Evolutionary conservation across 2,797 vertebrate species (phyloP), one percentile per base, ranked within the genome.

Genomic region (Trachurus trachurus): DNA sequence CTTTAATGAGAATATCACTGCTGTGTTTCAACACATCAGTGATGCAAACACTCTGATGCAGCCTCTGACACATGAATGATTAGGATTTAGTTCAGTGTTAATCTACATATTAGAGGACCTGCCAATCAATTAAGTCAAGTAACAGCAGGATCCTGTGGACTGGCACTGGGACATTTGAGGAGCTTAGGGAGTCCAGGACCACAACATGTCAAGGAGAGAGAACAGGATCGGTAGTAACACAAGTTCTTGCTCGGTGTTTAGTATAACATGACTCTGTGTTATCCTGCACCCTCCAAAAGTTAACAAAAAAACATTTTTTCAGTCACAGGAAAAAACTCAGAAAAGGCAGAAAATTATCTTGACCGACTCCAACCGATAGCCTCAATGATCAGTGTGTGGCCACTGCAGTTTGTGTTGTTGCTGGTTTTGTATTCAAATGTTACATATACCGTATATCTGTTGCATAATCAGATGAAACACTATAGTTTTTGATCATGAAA

Each of bases 1-100:
- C 21, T 26, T 10, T 22, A 67, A 57, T 31, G 12, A 16, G n/a
- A 56, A 63, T 52, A 15, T 61, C 13, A 26, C 15, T 44, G 53
- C 68, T 68, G 49, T 44, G 53, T 71, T 71, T 49, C 22, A 17
- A 58, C 56, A 61, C 56, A 42, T n/a, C 5, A 26, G 34, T 31
- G 11, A 71, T n/a, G 31, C 17, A 44, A 66, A 59, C 52, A 26
- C 7, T 39, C 22, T 71, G 42, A 9, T 54, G 52, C 40, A 64
- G 44, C 26, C 53, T 60, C 49, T 42, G 56, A 73, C 61, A 66
- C 26, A 65, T 26, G n/a, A 5, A 49, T 31, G 45, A 40, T 16
- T 54, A 31, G 53, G 62, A 59, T 49, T 52, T 34, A 50, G 16
- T 29, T 13, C 62, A 8, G 15, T 15, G 21, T 26, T 62, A 19